Evolutionary conservation across 2,113 vertebrate genomes (phyloP), one percentile per base, ranked within the genome.

Genomic region (Pomatorhinus ruficollis): DNA sequence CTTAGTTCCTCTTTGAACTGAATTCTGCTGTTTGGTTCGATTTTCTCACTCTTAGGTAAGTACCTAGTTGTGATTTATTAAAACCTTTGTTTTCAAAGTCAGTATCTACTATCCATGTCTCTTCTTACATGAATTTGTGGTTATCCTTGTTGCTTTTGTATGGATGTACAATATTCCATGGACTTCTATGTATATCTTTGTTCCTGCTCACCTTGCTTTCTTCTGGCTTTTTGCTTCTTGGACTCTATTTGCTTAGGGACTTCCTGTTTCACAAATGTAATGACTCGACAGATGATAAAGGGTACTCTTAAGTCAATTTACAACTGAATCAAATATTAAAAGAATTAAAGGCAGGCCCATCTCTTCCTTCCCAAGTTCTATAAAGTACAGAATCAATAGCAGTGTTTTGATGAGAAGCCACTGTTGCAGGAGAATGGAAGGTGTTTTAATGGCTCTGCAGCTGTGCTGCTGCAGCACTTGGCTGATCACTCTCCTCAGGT

Each of bases 271-370:
- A 45, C 24, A 21, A 71, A 82, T 1, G 1, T 64, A 59, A 23
- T 56, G 54, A 53, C 37, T 80, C 0, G 0, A 53, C 22, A 76
- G 17, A 40, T 57, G 12, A 61, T 90, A 72, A 69, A 83, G 4
- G 11, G 35, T 66, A 5, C 39, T 75, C 44, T 91, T 19, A 24
- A 44, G 23, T 57, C 66, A 61, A 57, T 85, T 80, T 79, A 42
- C 14, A 85, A 53, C 49, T 31, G 31, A 88, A 90, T 79, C 53
- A 93, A 79, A 28, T 90, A 87, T 76, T 90, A 33, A 76, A 91
- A 87, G 35, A 90, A 40, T 49, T 68, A 31, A 85, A 93, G 28
- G 17, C 53, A 87, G 57, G 28, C 37, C 24, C 12, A 6, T 53
- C 4, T 90, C 37, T 83, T 93, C 61, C 37, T 88, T 18, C 20